Conservation (phyloP, 2,113 vertebrate genomes). For the Osmerus mordax region DNA sequence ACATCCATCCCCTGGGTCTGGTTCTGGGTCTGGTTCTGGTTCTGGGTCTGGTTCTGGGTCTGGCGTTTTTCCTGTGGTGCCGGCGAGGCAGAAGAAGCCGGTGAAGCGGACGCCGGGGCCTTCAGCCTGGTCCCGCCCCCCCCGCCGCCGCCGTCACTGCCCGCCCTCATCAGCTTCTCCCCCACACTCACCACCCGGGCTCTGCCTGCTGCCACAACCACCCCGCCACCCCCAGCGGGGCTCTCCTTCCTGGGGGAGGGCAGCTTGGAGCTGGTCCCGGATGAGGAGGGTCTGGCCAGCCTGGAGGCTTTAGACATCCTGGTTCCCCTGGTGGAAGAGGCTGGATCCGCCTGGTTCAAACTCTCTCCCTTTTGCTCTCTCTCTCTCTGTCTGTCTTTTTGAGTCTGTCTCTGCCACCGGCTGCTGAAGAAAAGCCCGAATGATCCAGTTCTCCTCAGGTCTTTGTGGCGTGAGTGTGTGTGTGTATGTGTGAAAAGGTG, state of each 20-base stretch:
- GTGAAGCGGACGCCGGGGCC: slow-evolving; percentile 49
- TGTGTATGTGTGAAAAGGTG: slow-evolving; percentile 27
- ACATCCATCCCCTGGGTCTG: slow-evolving; percentile 37
- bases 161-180: slow-evolving; percentile 85
- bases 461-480: slow-evolving; percentile 6
- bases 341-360: neutral
- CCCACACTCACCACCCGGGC: slow-evolving; percentile 76
- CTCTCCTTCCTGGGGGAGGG: slow-evolving; percentile 80
- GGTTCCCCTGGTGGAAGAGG: neutral
- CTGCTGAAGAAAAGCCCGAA: neutral
- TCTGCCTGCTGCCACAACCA: slow-evolving; percentile 36
- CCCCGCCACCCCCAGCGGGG: slow-evolving; percentile 58
- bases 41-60: slow-evolving; percentile 6
- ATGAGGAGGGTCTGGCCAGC: slow-evolving; percentile 77
- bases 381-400: slow-evolving; percentile 24
- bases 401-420: slow-evolving; percentile 43
- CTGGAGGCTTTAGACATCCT: slow-evolving; percentile 88
- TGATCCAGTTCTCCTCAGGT: slow-evolving; percentile 36
- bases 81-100: neutral
- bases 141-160: slow-evolving; percentile 76
- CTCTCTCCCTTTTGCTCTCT: neutral
- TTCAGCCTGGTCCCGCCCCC: slow-evolving; percentile 72
- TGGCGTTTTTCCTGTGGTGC: slow-evolving; percentile 36
- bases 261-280: slow-evolving; percentile 75
- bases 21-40: slow-evolving; percentile 29